Conservation (phyloP, 2,113 vertebrate genomes). For the Xiphophorus hellerii region DNA sequence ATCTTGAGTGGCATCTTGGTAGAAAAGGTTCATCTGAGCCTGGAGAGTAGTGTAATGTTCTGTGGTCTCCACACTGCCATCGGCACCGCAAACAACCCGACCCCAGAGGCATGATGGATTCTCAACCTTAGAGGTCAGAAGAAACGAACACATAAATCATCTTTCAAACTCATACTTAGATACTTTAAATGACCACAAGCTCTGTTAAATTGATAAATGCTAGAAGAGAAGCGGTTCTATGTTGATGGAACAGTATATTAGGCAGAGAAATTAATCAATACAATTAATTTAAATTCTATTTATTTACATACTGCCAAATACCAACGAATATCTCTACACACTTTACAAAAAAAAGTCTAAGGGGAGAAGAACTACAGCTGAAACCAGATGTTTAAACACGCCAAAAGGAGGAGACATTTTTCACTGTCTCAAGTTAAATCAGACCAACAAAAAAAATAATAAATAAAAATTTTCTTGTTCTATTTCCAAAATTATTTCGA, state of each 20-base stretch:
- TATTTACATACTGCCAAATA: no score
- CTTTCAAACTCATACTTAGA: neutral
- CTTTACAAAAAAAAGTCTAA: no score
- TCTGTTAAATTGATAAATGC: neutral
- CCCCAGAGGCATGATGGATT: conserved; percentile 78
- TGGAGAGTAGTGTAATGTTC: conserved; percentile 63
- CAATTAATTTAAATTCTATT: no score
- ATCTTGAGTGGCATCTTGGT: conserved; percentile 59
- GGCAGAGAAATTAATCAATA: no score
- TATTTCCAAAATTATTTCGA: no score
- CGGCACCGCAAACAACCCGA: conserved; percentile 29
- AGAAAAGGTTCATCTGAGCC: conserved; percentile 77
- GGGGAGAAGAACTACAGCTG: no score
- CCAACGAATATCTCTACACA: no score
- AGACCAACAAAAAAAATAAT: no score
- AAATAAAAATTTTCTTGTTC: no score
- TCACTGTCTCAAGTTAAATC: no score
- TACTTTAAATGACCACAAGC: neutral
- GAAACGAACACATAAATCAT: neutral
- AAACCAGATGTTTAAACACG: neutral
- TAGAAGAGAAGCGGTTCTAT: neutral
- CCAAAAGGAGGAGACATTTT: no score
- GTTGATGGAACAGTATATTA: neutral
- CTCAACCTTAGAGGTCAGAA: conserved; percentile 63
- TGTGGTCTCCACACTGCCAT: neutral